Evolutionary conservation across 2,113 vertebrate genomes (phyloP).

Genomic region (Ameiurus melas): DNA sequence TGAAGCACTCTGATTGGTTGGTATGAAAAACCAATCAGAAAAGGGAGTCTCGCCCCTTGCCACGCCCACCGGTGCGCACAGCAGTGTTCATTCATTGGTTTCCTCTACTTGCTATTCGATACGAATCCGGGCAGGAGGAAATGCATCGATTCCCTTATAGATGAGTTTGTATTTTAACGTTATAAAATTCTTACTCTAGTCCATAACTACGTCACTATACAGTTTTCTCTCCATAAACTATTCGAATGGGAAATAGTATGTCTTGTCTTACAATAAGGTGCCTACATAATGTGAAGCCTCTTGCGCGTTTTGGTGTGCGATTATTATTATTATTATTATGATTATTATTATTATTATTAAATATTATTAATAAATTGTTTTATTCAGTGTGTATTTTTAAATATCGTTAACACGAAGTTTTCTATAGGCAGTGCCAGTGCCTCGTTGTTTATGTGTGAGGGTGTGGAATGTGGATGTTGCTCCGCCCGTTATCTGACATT

Average conservation of each 20-base stretch:
- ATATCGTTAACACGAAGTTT: neutral
- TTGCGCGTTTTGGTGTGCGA: neutral
- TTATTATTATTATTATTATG: neutral
- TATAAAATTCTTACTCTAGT: neutral
- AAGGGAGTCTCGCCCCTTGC: constrained; percentile 48
- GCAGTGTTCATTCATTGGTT: constrained; percentile 73
- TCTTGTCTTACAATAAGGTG: neutral
- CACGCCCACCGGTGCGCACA: constrained; percentile 62
- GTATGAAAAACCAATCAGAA: constrained; percentile 63
- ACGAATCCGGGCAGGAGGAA: constrained; percentile 72
- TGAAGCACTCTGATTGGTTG: constrained; percentile 63
- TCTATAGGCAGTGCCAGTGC: neutral
- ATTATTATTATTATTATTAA: too few species aligned
- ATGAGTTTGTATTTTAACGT: neutral
- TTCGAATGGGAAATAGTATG: neutral
- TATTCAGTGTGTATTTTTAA: neutral
- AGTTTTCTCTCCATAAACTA: neutral
- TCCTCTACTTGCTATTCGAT: constrained; percentile 60
- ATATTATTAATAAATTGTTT: neutral
- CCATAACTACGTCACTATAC: neutral
- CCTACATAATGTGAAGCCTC: neutral
- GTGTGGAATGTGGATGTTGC: neutral
- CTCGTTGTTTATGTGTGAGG: neutral
- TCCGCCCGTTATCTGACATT: constrained; percentile 51
- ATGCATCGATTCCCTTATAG: neutral